A percentile compares a stretch with the other conserved stretches of the same genome.
phyloP scores from a whole-genome alignment of 2,888 invertebrate species.

The Tiliacea citrago region DNA sequence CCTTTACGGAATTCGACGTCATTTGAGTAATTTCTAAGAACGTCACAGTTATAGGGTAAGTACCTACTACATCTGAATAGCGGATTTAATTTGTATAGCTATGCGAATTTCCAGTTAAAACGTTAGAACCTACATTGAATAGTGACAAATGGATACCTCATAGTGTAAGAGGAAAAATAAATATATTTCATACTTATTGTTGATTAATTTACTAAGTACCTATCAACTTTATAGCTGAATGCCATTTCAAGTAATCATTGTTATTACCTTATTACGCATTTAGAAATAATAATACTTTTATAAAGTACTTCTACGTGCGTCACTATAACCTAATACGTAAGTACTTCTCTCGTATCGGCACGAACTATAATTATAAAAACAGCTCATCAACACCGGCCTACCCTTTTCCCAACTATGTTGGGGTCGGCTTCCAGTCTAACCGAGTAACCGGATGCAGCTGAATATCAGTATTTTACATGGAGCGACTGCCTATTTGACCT shows the following conservation, averaged over 20 bases:
- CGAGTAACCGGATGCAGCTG: neutral
- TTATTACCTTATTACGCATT: slow-evolving; percentile 26
- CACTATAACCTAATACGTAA: slow-evolving; percentile 1
- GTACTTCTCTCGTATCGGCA: too few relatives aligned
- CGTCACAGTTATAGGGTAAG: neutral
- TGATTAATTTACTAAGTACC: slow-evolving; percentile 28
- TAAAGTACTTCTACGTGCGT: slow-evolving; percentile 15
- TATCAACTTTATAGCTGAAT: slow-evolving; percentile 3
- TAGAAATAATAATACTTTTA: slow-evolving; percentile 34
- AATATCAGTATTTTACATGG: neutral
- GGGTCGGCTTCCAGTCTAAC: neutral
- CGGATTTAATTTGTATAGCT: neutral
- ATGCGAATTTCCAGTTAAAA: slow-evolving; percentile 8
- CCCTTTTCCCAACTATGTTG: neutral
- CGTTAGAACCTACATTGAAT: slow-evolving; percentile 1
- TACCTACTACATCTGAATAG: neutral
- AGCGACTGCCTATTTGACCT: neutral
- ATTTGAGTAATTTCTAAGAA: neutral
- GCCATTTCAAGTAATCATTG: slow-evolving; percentile 28
- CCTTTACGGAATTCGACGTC: neutral
- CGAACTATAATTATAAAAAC: neutral
- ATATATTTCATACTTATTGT: neutral
- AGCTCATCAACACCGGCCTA: neutral
- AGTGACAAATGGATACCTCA: neutral
- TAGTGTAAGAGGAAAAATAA: slow-evolving; percentile 28